A percentile compares a stretch with the other conserved stretches of the same genome.
Conservation (phyloP, 2,888 invertebrate genomes). For the Geophilus truncorum region DNA sequence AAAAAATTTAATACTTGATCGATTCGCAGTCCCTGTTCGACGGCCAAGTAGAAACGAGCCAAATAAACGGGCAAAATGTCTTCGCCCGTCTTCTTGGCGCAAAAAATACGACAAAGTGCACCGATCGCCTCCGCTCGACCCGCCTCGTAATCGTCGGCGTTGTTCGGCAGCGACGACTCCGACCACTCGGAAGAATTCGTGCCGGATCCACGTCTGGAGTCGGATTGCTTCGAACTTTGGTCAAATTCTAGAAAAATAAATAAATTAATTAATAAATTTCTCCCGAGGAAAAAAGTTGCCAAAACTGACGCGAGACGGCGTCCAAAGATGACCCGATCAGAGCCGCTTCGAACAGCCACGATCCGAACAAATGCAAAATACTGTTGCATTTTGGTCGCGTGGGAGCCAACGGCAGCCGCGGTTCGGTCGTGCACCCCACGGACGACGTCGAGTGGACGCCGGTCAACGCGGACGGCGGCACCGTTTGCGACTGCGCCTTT, state of each 20-base stretch:
- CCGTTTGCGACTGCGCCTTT: background rate
- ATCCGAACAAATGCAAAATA: slow-evolving; percentile 88
- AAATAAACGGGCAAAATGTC: slow-evolving; percentile 85
- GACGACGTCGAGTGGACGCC: background rate
- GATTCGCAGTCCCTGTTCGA: slow-evolving; percentile 77
- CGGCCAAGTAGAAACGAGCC: slow-evolving; percentile 85
- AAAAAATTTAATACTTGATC: slow-evolving; percentile 51
- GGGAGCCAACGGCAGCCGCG: slow-evolving; percentile 44
- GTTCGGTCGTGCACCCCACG: slow-evolving; percentile 36
- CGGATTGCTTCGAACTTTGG: background rate
- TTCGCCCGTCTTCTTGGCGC: slow-evolving; percentile 90
- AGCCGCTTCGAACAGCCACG: slow-evolving; percentile 94
- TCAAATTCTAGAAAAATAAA: background rate
- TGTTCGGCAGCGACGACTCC: slow-evolving; percentile 37
- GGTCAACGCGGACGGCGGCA: background rate
- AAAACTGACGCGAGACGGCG: background rate
- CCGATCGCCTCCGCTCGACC: slow-evolving; percentile 93
- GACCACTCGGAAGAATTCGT: slow-evolving; percentile 37
- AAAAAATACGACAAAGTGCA: slow-evolving; percentile 89
- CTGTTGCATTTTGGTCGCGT: slow-evolving; percentile 87
- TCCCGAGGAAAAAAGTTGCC: background rate
- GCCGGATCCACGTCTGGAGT: slow-evolving; percentile 43
- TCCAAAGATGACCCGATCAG: slow-evolving; percentile 61
- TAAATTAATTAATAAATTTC: background rate
- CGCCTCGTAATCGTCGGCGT: slow-evolving; percentile 50